Evolutionary conservation across 2,113 vertebrate species (phyloP), one percentile per base, ranked within the genome.

Genomic region (Cyprinodon brontotheroides): DNA sequence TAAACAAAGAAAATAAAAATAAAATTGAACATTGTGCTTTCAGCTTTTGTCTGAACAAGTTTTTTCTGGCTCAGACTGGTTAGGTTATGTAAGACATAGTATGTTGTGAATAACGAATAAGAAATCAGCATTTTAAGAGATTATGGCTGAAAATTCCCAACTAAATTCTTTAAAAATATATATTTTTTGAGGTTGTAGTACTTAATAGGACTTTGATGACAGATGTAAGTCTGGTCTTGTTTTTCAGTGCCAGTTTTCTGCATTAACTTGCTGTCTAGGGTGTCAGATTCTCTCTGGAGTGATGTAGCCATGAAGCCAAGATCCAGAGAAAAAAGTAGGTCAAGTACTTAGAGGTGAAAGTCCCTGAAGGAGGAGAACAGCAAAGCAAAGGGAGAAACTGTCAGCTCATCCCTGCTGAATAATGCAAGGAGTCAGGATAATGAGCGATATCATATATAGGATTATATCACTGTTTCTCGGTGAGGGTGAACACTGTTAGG

Each of bases 251-350:
- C 9, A 29, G 29, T 29, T 29, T 1, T 29, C 29, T 29, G 29
- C 29, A 17, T 22, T 72, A 57, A 36, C 48, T 72, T 37, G 2
- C 22, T 89, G 83, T 84, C 77, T 86, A 65, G 45, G 61, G 14
- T 45, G 71, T 80, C 71, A 77, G 61, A 72, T 78, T 39, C 71
- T 61, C 81, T 81, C 14, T 11, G 77, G 77, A 77, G 64, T 22
- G 74, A 80, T 68, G 79, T 57, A 64, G 80, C 85, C 48, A 61
- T 68, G 75, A 85, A 83, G 86, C 69, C 0, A 69, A 84, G 75
- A 86, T 84, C 61, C 62, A 77, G 75, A 76, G 81, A 80, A 87
- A 86, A 83, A 92, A 93, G 78, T 91, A 83, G 89, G 89, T 92
- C 91, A 89, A 80, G 83, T 68, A 81, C 82, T 86, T 75, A 68